Evolutionary conservation across 2,113 vertebrate species (phyloP).

Genomic region (Hippocampus guttulatus): DNA sequence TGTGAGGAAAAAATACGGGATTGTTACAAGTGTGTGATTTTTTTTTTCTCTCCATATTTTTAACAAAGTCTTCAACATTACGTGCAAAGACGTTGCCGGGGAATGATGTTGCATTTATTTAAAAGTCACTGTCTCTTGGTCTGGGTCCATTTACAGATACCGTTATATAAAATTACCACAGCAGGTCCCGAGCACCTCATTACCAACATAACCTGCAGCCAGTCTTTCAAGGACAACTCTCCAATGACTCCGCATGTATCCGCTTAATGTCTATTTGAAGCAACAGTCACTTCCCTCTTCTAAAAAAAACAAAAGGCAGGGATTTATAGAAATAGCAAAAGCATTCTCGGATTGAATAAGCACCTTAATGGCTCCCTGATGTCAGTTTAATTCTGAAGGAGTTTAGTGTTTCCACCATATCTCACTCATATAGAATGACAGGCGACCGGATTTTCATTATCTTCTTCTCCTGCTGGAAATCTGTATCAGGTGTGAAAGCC

Average conservation of each 20-base stretch:
- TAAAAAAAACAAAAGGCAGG: constrained; percentile 22
- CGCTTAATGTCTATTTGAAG: constrained; percentile 58
- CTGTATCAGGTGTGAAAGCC: constrained; percentile 32
- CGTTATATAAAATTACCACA: constrained; percentile 60
- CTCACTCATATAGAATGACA: constrained; percentile 10
- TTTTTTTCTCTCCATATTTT: not conserved
- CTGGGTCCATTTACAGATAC: constrained; percentile 63
- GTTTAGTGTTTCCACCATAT: constrained; percentile 8
- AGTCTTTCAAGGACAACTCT: constrained; percentile 69
- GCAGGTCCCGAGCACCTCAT: constrained; percentile 63
- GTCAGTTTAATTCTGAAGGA: constrained; percentile 22
- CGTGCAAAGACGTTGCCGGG: constrained; percentile 18
- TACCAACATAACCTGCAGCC: constrained; percentile 71
- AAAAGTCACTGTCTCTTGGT: constrained; percentile 53
- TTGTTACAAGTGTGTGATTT: not conserved
- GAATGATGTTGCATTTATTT: constrained; percentile 48
- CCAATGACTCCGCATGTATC: constrained; percentile 54
- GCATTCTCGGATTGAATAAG: constrained; percentile 45
- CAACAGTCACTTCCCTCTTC: constrained; percentile 41
- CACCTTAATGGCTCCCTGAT: constrained; percentile 40
- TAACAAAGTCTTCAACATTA: constrained; percentile 16
- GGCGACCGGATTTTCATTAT: constrained; percentile 11
- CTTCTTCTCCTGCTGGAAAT: constrained; percentile 9
- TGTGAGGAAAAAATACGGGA: not conserved
- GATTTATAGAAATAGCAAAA: constrained; percentile 31